Evolutionary conservation across 2,113 vertebrate species (phyloP).

Genomic region (Pimephales promelas): DNA sequence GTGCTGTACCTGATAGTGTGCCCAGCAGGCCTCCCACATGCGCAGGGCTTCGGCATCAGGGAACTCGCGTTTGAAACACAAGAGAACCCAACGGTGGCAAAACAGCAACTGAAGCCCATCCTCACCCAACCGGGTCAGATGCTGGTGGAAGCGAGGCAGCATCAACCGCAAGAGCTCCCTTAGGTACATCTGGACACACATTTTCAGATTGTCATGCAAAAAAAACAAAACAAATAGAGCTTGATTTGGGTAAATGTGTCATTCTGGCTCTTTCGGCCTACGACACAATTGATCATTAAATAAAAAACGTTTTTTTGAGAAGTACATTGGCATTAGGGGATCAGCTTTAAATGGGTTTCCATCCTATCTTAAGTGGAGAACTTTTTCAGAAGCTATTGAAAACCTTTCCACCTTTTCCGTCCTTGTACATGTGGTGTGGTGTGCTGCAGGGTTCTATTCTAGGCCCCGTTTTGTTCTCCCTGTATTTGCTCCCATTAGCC

Average conservation of each 20-base stretch:
- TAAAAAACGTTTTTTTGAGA: background rate
- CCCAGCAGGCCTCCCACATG: slow-evolving; percentile 99
- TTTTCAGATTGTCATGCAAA: background rate
- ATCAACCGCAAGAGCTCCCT: slow-evolving; percentile 91
- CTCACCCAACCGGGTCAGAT: slow-evolving; percentile 88
- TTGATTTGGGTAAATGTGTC: background rate
- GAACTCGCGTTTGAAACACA: slow-evolving; percentile 98
- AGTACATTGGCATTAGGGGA: background rate
- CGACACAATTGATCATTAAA: background rate
- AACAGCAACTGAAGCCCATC: slow-evolving; percentile 97
- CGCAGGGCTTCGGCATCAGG: slow-evolving; percentile 90
- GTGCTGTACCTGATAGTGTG: slow-evolving; percentile 89
- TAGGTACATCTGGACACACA: slow-evolving; percentile 84
- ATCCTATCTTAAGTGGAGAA: no score
- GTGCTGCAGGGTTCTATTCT: background rate
- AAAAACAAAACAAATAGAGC: background rate
- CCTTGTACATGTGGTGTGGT: background rate
- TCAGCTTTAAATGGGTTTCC: no score
- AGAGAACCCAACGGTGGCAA: slow-evolving; percentile 97
- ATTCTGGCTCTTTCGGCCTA: background rate
- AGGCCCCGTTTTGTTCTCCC: background rate
- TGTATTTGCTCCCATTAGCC: background rate
- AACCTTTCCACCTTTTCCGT: no score
- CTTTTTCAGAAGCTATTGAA: no score
- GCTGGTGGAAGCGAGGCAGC: slow-evolving; percentile 87